Evolutionary conservation across 2,113 vertebrate genomes (phyloP).

Genomic region (Tetrax tetrax): DNA sequence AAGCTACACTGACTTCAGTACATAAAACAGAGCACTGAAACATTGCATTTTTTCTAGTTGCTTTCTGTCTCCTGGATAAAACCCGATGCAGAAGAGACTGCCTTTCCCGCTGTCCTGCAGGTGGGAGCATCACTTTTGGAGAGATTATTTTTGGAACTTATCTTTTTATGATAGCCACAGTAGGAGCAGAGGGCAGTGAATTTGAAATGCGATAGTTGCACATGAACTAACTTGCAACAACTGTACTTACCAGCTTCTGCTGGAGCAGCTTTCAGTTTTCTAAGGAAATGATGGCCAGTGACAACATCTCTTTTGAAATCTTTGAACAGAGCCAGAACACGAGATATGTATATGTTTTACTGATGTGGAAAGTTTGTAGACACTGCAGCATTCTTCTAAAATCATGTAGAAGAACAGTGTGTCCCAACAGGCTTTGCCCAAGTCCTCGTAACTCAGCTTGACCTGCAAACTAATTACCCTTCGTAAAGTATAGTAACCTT

Average conservation of each 20-base stretch:
- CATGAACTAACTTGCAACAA: not conserved
- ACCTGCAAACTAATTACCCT: not conserved
- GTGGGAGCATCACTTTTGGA: not conserved
- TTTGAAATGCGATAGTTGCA: not conserved
- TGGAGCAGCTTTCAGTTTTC: not conserved
- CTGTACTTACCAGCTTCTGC: not conserved
- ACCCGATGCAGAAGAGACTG: not conserved
- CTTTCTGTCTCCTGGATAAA: not conserved
- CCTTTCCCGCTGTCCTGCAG: fast-evolving
- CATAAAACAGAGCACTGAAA: not conserved
- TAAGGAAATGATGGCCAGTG: not conserved
- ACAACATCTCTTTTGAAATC: not conserved
- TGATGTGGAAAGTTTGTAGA: not conserved
- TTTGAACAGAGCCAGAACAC: not conserved
- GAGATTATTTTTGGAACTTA: not conserved
- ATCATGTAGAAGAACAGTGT: not conserved
- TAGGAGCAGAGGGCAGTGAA: not conserved
- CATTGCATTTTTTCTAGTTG: not conserved
- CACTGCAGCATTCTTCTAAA: not conserved
- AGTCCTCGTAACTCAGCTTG: not conserved
- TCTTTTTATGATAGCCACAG: not conserved
- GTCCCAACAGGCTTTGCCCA: not conserved
- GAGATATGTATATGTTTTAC: not conserved
- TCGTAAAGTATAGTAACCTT: not conserved
- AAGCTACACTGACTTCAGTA: no score